Conservation (phyloP, 2,888 invertebrate genomes). For the Caradrina clavipalpis region DNA sequence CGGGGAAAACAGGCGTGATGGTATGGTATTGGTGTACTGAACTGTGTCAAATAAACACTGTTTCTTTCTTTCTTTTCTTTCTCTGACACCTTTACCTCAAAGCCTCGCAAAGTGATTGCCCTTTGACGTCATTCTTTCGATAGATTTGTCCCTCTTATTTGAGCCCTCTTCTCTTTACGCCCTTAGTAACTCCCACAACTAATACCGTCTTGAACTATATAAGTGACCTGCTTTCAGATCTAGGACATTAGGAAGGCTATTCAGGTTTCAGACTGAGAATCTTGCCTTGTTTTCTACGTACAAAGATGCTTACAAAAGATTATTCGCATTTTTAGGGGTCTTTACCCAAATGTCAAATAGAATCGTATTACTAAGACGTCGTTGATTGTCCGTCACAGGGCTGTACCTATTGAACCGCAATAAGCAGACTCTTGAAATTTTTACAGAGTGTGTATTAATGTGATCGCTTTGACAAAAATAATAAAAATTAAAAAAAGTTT, state of each 20-base stretch:
- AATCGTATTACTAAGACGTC: too few relatives aligned
- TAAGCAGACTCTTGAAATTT: too few relatives aligned
- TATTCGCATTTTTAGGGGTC: not conserved
- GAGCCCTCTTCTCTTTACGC: slow-evolving; percentile 39
- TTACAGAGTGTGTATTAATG: too few relatives aligned
- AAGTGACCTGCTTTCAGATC: slow-evolving; percentile 34
- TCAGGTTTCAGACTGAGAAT: slow-evolving; percentile 16
- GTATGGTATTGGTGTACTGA: too few relatives aligned
- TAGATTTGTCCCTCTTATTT: slow-evolving; percentile 42
- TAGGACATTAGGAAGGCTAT: slow-evolving; percentile 29
- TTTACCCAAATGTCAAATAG: too few relatives aligned
- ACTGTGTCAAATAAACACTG: too few relatives aligned
- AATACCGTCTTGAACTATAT: slow-evolving; percentile 46
- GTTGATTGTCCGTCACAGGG: too few relatives aligned
- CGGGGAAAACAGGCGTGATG: too few relatives aligned
- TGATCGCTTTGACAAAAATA: too few relatives aligned
- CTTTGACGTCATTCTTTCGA: slow-evolving; percentile 53
- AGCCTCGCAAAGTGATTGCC: slow-evolving; percentile 41
- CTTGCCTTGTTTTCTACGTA: slow-evolving; percentile 2
- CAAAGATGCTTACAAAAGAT: not conserved
- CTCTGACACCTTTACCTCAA: slow-evolving; percentile 9
- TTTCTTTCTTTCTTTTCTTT: too few relatives aligned
- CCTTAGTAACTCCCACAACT: slow-evolving; percentile 30
- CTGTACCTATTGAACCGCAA: too few relatives aligned
- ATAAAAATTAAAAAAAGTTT: too few relatives aligned